Conservation (phyloP, 2,113 vertebrate genomes). For the Fukomys damarensis region DNA sequence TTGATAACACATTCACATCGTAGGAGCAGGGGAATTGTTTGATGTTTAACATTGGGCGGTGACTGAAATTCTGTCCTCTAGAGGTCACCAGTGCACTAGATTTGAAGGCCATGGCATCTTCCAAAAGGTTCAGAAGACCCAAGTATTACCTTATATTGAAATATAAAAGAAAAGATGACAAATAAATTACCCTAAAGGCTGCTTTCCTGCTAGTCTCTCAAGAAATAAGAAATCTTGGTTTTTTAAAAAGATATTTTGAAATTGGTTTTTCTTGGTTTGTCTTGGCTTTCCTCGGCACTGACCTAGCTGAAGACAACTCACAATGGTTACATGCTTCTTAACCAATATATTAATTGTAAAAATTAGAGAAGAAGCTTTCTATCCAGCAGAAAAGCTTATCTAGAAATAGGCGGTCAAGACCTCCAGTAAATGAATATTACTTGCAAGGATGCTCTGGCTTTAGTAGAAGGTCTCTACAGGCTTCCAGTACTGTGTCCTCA, state of each 20-base stretch:
- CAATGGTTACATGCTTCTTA: neutral
- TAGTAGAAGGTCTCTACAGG: neutral
- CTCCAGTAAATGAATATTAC: neutral
- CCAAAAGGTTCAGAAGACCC: neutral
- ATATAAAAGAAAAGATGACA: slow-evolving; percentile 10
- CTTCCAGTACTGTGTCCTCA: neutral
- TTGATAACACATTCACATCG: neutral
- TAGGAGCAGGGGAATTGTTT: neutral
- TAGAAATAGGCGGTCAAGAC: neutral
- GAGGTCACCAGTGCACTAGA: slow-evolving; percentile 79
- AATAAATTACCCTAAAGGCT: neutral
- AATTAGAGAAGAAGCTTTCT: neutral
- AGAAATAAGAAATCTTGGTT: slow-evolving; percentile 36
- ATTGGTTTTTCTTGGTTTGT: slow-evolving; percentile 51
- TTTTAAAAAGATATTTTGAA: neutral
- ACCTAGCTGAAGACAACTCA: slow-evolving; percentile 24
- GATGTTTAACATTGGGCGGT: neutral
- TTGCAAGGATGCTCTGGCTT: neutral
- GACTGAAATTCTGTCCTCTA: slow-evolving; percentile 77
- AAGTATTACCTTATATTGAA: neutral
- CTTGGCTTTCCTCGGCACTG: neutral
- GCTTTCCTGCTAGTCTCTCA: neutral
- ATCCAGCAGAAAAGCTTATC: neutral
- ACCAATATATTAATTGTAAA: neutral
- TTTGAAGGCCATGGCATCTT: neutral